A percentile compares a stretch with the other conserved stretches of the same genome.
phyloP scores from a whole-genome alignment of 1,140 invertebrate species.

The Hyles euphorbiae region DNA sequence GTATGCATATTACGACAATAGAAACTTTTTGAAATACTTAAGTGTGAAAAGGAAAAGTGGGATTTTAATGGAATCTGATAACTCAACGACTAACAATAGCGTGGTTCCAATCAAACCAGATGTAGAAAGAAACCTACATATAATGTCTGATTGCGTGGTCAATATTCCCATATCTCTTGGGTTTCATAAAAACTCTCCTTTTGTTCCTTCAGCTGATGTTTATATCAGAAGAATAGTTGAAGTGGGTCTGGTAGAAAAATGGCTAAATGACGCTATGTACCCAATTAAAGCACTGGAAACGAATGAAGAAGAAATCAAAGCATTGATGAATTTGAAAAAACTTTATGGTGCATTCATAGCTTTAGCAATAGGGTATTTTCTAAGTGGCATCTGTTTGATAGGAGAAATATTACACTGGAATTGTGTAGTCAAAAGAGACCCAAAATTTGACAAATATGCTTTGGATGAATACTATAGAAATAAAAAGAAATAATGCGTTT shows the following conservation, averaged over 20 bases:
- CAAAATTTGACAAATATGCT: constrained; percentile 83
- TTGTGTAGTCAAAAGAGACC: constrained; percentile 79
- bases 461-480: constrained; percentile 74
- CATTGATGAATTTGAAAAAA: constrained; percentile 84
- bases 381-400: constrained; percentile 76
- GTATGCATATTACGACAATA: constrained; percentile 88
- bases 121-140: constrained; percentile 80
- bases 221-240: constrained; percentile 82
- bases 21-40: constrained; percentile 81
- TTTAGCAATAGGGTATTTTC: constrained; percentile 80
- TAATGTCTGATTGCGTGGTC: constrained; percentile 87
- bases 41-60: constrained; percentile 75
- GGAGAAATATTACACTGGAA: constrained; percentile 82
- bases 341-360: constrained; percentile 85
- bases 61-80: constrained; percentile 16
- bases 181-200: constrained; percentile 86
- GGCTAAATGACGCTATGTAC: constrained; percentile 84
- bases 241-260: constrained; percentile 85
- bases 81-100: constrained; percentile 41
- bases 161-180: constrained; percentile 88
- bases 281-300: constrained; percentile 57
- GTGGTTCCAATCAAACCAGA: constrained; percentile 17
- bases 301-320: constrained; percentile 77
- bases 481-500: constrained; percentile 52
- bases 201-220: constrained; percentile 82